Conservation (phyloP, 2,113 vertebrate genomes). For the Xenus cinereus region DNA sequence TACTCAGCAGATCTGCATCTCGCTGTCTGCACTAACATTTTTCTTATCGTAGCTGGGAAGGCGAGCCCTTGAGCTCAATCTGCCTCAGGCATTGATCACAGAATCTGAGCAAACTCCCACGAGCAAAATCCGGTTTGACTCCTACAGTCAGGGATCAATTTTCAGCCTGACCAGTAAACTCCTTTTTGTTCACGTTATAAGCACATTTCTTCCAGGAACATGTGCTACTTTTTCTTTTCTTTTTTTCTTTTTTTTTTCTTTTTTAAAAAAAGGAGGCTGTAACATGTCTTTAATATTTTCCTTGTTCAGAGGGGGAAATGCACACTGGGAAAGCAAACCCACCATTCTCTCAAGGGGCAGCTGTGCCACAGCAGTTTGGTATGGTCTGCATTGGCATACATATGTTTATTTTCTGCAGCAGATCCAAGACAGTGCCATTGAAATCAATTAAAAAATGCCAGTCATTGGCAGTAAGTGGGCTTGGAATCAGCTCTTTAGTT, state of each 20-base stretch:
- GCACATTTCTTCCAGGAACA: not conserved
- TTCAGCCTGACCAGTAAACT: not conserved
- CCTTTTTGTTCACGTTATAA: not conserved
- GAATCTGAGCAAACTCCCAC: not conserved
- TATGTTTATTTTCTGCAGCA: not conserved
- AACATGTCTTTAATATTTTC: not conserved
- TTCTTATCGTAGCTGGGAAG: fast-evolving
- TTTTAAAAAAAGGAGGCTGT: not conserved
- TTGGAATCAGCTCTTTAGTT: not conserved
- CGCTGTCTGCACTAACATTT: not conserved
- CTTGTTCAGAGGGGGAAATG: not conserved
- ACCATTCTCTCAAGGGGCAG: not conserved
- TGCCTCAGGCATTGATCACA: not conserved
- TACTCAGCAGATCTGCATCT: not conserved
- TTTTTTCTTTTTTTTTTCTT: no score
- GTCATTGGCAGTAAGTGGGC: not conserved
- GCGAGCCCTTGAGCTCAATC: not conserved
- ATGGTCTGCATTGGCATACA: not conserved
- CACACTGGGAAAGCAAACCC: not conserved
- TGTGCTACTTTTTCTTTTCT: not conserved
- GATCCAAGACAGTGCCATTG: not conserved
- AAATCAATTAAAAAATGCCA: not conserved
- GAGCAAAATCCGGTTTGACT: not conserved
- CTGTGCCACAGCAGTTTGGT: not conserved
- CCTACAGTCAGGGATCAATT: not conserved